A percentile compares a stretch with the other conserved stretches of the same genome.
These are phyloP conservation scores for Tangara arthus DNA, from an alignment of 2,797 vertebrate genomes.

Conservation along the genomic window DNA sequence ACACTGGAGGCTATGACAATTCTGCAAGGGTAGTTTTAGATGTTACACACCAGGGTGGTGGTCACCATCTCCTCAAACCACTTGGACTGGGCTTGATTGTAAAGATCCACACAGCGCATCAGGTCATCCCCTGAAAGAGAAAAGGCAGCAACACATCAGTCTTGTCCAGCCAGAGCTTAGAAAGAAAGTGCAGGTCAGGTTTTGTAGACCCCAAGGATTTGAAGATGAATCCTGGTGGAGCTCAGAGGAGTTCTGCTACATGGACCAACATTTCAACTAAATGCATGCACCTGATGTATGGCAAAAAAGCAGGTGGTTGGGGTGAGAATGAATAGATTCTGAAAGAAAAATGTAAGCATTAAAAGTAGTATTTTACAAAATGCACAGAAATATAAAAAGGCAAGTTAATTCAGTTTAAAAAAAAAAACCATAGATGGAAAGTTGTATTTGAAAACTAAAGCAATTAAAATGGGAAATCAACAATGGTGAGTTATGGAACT, in stretches of 20 bases:
- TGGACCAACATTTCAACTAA: background rate
- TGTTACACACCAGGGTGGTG: conserved; percentile 88
- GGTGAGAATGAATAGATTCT: background rate
- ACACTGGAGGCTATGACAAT: fast-evolving
- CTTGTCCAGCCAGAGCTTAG: background rate
- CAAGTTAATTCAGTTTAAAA: background rate
- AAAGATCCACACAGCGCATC: conserved; percentile 96
- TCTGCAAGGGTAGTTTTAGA: background rate
- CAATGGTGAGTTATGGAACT: background rate
- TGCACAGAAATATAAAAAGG: background rate
- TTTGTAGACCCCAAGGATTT: background rate
- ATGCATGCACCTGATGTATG: background rate
- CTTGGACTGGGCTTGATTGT: conserved; percentile 96
- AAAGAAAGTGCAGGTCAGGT: background rate
- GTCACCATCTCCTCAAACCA: conserved; percentile 99
- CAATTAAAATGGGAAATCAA: background rate
- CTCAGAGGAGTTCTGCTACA: background rate
- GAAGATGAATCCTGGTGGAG: background rate
- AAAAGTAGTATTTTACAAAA: background rate
- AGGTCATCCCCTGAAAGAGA: conserved; percentile 88
- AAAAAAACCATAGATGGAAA: background rate
- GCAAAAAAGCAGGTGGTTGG: background rate
- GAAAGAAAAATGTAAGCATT: background rate
- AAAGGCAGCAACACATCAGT: background rate
- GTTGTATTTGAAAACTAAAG: background rate